A percentile compares a stretch with the other conserved stretches of the same genome.
Evolutionary conservation across 2,888 invertebrate species (phyloP).

Genomic region (Mystacides longicornis): DNA sequence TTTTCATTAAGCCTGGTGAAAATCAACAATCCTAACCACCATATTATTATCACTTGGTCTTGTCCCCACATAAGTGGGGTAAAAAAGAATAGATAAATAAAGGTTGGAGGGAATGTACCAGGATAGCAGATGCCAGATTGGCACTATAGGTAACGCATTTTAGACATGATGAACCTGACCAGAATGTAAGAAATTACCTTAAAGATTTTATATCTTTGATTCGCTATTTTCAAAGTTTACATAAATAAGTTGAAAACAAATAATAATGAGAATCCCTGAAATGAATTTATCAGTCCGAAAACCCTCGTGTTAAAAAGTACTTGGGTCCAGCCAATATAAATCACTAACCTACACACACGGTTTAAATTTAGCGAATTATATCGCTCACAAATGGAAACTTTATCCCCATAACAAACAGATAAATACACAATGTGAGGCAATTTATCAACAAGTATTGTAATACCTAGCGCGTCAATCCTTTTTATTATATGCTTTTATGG

Average conservation of each 20-base stretch:
- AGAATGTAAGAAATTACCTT: too few species aligned
- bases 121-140: too few species aligned
- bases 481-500: not conserved
- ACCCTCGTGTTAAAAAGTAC: conserved; percentile 6
- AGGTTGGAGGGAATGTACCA: too few species aligned
- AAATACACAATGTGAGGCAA: conserved; percentile 20
- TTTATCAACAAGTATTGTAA: conserved; percentile 19
- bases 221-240: too few species aligned
- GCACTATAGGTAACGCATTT: too few species aligned
- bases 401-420: conserved; percentile 16
- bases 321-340: conserved; percentile 14
- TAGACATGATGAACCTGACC: too few species aligned
- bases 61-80: too few species aligned
- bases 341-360: conserved; percentile 18
- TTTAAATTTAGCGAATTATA: conserved; percentile 23
- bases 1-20: too few species aligned
- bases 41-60: too few species aligned
- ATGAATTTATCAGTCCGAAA: conserved; percentile 13
- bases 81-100: too few species aligned
- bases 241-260: not conserved
- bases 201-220: too few species aligned
- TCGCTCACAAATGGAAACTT: conserved; percentile 15
- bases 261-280: not conserved
- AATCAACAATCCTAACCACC: too few species aligned
- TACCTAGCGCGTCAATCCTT: not conserved